Percentiles rank a stretch among this genome's conserved stretches.
These are phyloP conservation scores for Ciconia maguari DNA, from an alignment of 2,113 vertebrate species.

Conservation along the genomic window DNA sequence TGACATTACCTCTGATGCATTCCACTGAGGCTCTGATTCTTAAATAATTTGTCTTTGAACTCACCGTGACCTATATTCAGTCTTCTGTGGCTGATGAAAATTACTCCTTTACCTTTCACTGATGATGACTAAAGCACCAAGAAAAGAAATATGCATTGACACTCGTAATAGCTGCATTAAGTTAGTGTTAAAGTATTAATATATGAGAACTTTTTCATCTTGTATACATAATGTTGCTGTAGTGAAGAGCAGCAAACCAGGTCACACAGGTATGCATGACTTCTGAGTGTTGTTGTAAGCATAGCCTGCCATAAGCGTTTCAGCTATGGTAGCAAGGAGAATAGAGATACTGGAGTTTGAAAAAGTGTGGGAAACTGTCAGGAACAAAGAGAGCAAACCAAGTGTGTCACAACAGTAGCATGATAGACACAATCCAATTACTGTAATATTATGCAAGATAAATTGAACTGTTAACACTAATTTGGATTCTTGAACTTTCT, in stretches of 20 bases:
- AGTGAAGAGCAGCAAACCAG: not conserved
- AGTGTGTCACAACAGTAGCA: not conserved
- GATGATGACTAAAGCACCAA: conserved; percentile 30
- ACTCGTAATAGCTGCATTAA: not conserved
- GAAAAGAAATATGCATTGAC: not conserved
- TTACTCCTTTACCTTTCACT: conserved; percentile 30
- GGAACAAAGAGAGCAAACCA: conserved; percentile 9
- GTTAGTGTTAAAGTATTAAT: not conserved
- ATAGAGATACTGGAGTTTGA: not conserved
- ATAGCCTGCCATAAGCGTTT: not conserved
- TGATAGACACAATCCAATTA: conserved; percentile 46
- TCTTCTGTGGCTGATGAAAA: conserved; percentile 63
- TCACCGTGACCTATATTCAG: conserved; percentile 52
- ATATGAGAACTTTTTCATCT: not conserved
- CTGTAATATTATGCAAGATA: conserved; percentile 40
- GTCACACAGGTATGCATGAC: not conserved
- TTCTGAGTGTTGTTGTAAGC: not conserved
- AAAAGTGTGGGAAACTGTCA: not conserved
- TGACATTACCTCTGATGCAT: conserved; percentile 41
- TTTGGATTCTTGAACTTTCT: conserved; percentile 52
- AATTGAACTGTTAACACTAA: conserved; percentile 56
- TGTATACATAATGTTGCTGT: not conserved
- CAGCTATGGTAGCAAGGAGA: not conserved
- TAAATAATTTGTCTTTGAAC: conserved; percentile 69
- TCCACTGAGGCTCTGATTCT: conserved; percentile 40